phyloP scores from a whole-genome alignment of 2,113 vertebrate species.

The Hippoglossus stenolepis region DNA sequence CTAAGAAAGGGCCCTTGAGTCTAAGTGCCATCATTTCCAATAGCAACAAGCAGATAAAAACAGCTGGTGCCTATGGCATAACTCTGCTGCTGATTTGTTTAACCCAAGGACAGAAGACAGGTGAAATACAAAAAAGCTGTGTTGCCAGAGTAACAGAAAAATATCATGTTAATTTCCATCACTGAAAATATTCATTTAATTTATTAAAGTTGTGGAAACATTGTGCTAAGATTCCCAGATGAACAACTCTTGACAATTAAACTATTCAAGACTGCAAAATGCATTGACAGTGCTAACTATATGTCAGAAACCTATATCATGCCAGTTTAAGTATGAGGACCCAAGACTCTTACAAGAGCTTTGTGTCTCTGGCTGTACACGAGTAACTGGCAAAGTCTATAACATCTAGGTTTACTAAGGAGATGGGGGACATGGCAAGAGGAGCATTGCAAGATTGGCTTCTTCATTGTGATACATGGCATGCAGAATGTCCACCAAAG shows the following conservation, averaged over 20 bases:
- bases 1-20: slow-evolving; percentile 65
- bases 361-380: neutral
- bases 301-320: slow-evolving; percentile 18
- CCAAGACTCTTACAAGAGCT: neutral
- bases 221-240: neutral
- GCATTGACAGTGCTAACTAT: neutral
- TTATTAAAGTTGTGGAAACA: neutral
- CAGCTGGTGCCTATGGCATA: slow-evolving; percentile 63
- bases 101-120: slow-evolving; percentile 64
- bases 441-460: neutral
- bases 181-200: too few species aligned
- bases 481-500: slow-evolving; percentile 8
- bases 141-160: slow-evolving; percentile 42
- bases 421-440: slow-evolving; percentile 28
- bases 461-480: slow-evolving; percentile 37
- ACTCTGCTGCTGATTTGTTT: slow-evolving; percentile 62
- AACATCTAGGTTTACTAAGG: neutral
- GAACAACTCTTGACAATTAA: slow-evolving; percentile 10
- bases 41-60: slow-evolving; percentile 70
- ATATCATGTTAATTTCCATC: neutral
- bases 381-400: neutral
- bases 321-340: slow-evolving; percentile 14
- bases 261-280: neutral
- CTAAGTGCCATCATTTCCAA: slow-evolving; percentile 67
- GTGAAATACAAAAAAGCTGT: slow-evolving; percentile 41